Base-by-base conservation (phyloP, 2,797 vertebrate genomes). In the Argentina silus region DNA sequence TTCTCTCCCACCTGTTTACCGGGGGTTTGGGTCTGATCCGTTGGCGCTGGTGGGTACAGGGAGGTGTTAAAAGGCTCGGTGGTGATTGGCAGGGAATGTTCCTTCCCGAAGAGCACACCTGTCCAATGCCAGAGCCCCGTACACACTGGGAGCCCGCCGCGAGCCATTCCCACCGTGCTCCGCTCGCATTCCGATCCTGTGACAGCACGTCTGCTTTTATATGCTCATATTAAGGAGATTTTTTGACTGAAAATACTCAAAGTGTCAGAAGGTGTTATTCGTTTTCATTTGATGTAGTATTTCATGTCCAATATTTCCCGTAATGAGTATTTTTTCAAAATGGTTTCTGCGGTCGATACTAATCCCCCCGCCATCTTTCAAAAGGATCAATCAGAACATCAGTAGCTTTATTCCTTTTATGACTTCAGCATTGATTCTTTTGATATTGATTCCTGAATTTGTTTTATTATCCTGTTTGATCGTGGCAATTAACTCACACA, bases 121-220 rank as follows among this genome's bases (percentile, higher is more conserved):
- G 92, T 88, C 81, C 81, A 1, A 19, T 75, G 86, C 89, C 86
- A 90, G 83, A 83, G 84, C 72, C 73, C 75, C 76, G 67, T 73
- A 79, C 80, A 77, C 74, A 70, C 42, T 51, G 64, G 66, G 56
- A 80, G 82, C 80, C 57, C 57, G 14, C 83, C 77, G 75, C 74
- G 80, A 90, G 85, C 90, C 88, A 85, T 90, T 93, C 91, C 88
- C 90, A 90, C 83, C 89, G 82, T 81, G 86, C 88, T 91, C 91
- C 76, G 84, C 88, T 90, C 83, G 87, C 92, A 91, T 93, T 91
- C 92, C 91, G 55, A 73, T 91, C 91, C 87, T 86, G 86, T 94
- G 92, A 94, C 86, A 81, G 77, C 89, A 91, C 81, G 93, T 94
- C 93, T 94, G 91, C 89, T 82, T 90, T 87, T 87, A 79, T 88